Evolutionary conservation across 2,888 invertebrate species (phyloP), one percentile per base, ranked within the genome.

Genomic region (Temnothorax ravouxi): DNA sequence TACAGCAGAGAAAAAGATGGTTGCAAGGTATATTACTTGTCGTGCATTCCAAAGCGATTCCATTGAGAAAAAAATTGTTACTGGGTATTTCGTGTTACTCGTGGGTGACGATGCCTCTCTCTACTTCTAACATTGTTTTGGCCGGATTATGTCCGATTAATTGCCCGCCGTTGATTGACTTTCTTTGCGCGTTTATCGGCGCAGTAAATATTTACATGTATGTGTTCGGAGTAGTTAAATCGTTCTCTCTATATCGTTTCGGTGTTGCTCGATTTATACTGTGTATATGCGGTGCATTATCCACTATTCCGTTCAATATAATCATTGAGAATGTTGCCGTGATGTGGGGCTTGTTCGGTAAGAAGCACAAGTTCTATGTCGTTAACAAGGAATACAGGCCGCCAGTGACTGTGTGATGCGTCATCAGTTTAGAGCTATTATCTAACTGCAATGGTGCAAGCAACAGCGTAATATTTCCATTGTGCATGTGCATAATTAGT

Each of bases 121-220:
- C 98, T 84, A 98, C 99, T 29, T 98, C 98, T 77, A 99, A 99
- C 95, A 96, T 99, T 77, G 95, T 98, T 76, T 95, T 99, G 91
- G 98, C 98, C 61, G 97, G 97, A 44, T 94, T 98, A 52, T 98
- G 97, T 95, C 99, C 99, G 50, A 99, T 97, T 95, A 98, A 97
- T 1, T 98, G 98, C 95, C 97, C 97, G 85, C 96, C 97, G 84
- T 88, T 97, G 66, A 96, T 99, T 93, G 98, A 99, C 94, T 97
- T 98, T 91, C 93, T 98, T 44, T 98, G 98, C 95, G 98, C 98
- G 81, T 99, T 99, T 94, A 97, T 98, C 91, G 99, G 98, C 87
- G 99, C 98, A 85, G 98, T 99, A 83, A 99, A 98, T 95, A 97
- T 99, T 93, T 99, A 99, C 95, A 99, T 99, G 99, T 99, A 99